phyloP scores from a whole-genome alignment of 2,797 vertebrate species.

The Oreonectes daqikongensis region DNA sequence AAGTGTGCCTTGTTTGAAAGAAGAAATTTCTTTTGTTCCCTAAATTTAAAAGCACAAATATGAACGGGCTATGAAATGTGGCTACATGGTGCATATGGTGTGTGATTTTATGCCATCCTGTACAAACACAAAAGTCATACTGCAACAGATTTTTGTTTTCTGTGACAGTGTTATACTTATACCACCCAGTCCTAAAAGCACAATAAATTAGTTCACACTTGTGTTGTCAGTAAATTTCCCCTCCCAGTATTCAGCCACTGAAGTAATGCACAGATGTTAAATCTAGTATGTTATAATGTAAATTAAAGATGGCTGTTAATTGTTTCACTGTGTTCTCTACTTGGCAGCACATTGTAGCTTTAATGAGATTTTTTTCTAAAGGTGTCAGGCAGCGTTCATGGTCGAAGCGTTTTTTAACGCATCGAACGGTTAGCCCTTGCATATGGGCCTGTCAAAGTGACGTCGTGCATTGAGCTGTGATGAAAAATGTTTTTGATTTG shows the following conservation, averaged over 20 bases:
- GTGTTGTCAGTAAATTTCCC: constrained; percentile 6
- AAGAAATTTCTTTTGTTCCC: neutral
- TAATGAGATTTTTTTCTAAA: constrained; percentile 30
- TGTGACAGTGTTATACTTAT: no score
- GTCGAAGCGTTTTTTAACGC: neutral
- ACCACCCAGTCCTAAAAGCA: no score
- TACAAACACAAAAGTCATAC: constrained; percentile 4
- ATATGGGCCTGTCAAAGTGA: constrained; percentile 26
- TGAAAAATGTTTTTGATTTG: constrained; percentile 32
- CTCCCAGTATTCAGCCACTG: neutral
- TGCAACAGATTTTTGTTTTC: no score
- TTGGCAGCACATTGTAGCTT: neutral
- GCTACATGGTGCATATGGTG: neutral
- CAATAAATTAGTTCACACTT: neutral
- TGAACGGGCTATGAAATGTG: neutral
- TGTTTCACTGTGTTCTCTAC: constrained; percentile 3
- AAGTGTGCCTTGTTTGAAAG: neutral
- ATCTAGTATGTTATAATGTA: constrained; percentile 13
- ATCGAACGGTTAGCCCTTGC: constrained; percentile 10
- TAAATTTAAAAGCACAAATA: neutral
- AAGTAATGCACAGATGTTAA: neutral
- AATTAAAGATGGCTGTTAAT: constrained; percentile 23
- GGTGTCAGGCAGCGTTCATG: neutral
- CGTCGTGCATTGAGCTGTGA: constrained; percentile 9
- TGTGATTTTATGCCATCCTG: neutral